Base-by-base conservation (phyloP, 2,797 vertebrate species). In the Melanotaenia parkinsoni region DNA sequence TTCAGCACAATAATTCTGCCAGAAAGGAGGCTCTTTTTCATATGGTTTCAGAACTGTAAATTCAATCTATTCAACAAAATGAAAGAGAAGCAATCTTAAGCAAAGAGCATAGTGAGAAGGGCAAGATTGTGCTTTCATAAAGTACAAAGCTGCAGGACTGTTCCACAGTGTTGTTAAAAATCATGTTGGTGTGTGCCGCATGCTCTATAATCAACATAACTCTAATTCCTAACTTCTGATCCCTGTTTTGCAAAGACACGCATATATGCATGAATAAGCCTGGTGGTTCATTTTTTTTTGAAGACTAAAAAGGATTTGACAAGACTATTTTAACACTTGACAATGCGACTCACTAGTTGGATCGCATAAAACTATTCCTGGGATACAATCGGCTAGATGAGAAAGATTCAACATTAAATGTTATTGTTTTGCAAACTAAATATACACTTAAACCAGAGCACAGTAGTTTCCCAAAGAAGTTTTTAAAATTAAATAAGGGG, bases 1-100 rank as follows among this genome's bases (percentile, higher is more conserved):
- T 4, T 32, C 22, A 32, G 38, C 13, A 5, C 16, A 6, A 61
- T 30, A 57, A 60, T 56, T 66, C 1, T 57, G 40, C 10, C 26
- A 66, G 32, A 62, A 67, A n/a, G 0, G 13, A 84, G 66, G 5
- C 50, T 68, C 32, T 68, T 40, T 58, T 72, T 33, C 6, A 62
- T 30, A 73, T 37, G 54, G 16, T 32, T 30, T 30, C 20, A 57
- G n/a, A 12, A 22, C 38, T 57, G 22, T 65, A 20, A 28, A 35
- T 56, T 66, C 16, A 43, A 16, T 43, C 4, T 3, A 10, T 5
- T 40, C 12, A 40, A 10, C 14, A 47, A 43, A 63, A 10, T 30
- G 8, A 26, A 45, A 45, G 38, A 4, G 45, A 28, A 2, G 14
- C 1, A 2, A 13, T 12, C 4, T 12, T 54, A 11, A 54, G 22